These are phyloP conservation scores for Pseudococcus longispinus DNA, from an alignment of 2,888 invertebrate species.

Conservation along the genomic window DNA sequence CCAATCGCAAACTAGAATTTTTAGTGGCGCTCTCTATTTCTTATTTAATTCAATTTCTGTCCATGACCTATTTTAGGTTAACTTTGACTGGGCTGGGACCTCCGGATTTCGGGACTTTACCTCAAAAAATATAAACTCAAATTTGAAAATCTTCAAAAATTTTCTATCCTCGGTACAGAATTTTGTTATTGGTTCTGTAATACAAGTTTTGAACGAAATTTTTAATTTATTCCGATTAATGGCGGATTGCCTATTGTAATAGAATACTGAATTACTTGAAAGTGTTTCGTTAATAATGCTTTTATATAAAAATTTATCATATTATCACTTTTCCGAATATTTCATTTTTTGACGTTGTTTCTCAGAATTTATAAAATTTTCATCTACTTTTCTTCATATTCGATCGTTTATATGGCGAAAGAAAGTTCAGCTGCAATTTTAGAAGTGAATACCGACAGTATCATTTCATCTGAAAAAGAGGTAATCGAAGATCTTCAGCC, in stretches of 20 bases:
- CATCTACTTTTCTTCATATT: neutral
- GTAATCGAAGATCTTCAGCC: neutral
- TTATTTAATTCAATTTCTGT: neutral
- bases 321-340: neutral
- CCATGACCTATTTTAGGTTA: neutral
- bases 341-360: neutral
- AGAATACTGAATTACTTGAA: too few relatives aligned
- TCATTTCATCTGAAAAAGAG: neutral
- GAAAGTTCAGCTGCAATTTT: conserved; percentile 17
- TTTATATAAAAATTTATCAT: neutral
- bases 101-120: too few relatives aligned
- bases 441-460: conserved; percentile 15
- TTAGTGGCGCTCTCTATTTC: neutral
- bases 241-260: too few relatives aligned
- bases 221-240: neutral
- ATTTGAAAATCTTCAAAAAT: too few relatives aligned
- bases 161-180: too few relatives aligned
- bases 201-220: too few relatives aligned
- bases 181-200: too few relatives aligned
- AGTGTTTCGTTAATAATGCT: neutral
- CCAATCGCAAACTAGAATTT: neutral
- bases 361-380: neutral
- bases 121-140: too few relatives aligned
- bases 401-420: conserved; percentile 1
- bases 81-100: too few relatives aligned